Conservation (phyloP, 2,888 invertebrate species). For the Stegana nigrithorax region DNA sequence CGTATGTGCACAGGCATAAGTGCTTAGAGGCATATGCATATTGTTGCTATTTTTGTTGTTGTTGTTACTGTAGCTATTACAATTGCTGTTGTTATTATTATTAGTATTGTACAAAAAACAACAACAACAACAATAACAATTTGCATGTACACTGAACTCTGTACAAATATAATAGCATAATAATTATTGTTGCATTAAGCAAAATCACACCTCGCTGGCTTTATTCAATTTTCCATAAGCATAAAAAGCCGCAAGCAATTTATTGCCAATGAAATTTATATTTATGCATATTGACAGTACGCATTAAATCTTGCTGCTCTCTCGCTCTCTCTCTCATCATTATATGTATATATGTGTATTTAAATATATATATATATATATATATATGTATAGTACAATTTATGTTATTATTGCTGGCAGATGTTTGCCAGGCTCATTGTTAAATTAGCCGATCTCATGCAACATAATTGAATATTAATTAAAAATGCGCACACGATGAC, state of each 20-base stretch:
- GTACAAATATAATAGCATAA: constrained; percentile 38
- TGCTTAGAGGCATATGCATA: constrained; percentile 29
- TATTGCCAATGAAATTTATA: constrained; percentile 11
- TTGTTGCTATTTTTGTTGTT: background rate
- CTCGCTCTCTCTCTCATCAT: too few species aligned
- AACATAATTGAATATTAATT: constrained; percentile 9
- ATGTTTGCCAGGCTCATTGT: background rate
- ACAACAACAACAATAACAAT: constrained; percentile 27
- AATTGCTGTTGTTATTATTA: background rate
- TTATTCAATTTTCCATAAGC: constrained; percentile 32
- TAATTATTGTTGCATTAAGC: constrained; percentile 47
- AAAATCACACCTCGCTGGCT: constrained; percentile 47
- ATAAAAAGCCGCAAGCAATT: constrained; percentile 16
- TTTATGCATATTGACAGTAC: too few species aligned
- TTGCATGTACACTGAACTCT: too few species aligned
- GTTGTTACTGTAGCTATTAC: background rate
- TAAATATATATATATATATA: background rate
- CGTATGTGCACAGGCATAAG: constrained; percentile 3
- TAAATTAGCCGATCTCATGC: constrained; percentile 5
- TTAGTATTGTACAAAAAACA: background rate
- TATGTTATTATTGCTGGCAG: background rate
- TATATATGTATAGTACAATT: background rate
- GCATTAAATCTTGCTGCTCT: too few species aligned
- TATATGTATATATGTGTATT: background rate
- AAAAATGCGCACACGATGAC: background rate